phyloP scores from a whole-genome alignment of 1,140 invertebrate species.

The Brachionus paranguensis region DNA sequence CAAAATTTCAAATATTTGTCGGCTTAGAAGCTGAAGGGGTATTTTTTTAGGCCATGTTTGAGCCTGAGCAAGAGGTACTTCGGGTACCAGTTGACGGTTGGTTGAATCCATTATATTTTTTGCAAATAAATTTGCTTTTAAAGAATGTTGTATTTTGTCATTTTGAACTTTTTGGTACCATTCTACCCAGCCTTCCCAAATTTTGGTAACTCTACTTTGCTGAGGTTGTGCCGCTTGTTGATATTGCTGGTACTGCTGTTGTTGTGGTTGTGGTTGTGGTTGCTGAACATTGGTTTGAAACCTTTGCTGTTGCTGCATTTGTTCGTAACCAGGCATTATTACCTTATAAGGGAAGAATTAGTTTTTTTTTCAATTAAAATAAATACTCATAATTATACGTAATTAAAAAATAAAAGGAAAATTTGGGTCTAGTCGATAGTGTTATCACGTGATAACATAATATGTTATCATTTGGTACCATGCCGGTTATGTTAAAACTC shows the following conservation, averaged over 20 bases:
- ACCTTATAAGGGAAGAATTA: not conserved
- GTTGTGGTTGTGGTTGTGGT: not conserved
- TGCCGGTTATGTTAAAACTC: no score
- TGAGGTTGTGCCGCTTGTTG: not conserved
- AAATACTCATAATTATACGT: no score
- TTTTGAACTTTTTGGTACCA: slow-evolving; percentile 16
- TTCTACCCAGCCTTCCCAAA: slow-evolving; percentile 23
- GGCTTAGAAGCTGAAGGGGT: not conserved
- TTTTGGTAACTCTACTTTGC: not conserved
- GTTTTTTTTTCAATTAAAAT: no score
- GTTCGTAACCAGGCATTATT: not conserved
- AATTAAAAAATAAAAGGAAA: no score
- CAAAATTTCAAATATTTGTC: slow-evolving; percentile 28
- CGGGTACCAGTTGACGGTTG: not conserved
- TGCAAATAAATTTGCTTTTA: not conserved
- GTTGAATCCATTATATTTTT: not conserved
- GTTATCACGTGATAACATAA: no score
- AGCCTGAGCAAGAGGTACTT: not conserved
- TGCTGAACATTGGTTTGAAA: not conserved
- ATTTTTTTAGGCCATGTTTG: not conserved
- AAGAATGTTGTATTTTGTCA: not conserved
- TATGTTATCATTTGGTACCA: no score
- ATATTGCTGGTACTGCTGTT: not conserved
- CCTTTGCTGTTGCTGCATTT: slow-evolving; percentile 11
- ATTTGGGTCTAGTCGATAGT: no score